A percentile compares a stretch with the other conserved stretches of the same genome.
These are phyloP conservation scores for Oxyura jamaicensis DNA, from an alignment of 2,113 vertebrate genomes.

Conservation along the genomic window DNA sequence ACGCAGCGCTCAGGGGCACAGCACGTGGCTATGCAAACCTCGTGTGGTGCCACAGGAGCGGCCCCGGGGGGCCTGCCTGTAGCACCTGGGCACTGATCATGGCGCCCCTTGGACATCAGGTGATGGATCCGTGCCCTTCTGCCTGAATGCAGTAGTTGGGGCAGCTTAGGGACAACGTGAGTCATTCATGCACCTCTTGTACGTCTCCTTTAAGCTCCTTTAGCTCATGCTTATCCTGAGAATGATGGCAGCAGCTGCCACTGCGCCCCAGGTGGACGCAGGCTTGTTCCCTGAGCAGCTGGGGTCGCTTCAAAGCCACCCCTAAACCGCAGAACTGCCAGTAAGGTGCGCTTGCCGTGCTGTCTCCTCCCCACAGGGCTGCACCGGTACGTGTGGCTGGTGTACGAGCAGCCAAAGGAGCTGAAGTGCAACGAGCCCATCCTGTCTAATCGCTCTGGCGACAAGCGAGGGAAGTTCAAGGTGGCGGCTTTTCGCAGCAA, in stretches of 20 bases:
- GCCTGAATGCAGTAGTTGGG: too few relatives aligned
- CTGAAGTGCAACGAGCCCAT: conserved; percentile 83
- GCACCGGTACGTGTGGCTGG: conserved; percentile 95
- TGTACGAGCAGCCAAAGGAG: conserved; percentile 85
- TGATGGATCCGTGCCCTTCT: neutral
- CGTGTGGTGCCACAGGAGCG: rapidly evolving
- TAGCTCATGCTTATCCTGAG: neutral
- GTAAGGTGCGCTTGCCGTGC: rapidly evolving
- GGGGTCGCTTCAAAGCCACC: neutral
- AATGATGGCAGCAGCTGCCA: neutral
- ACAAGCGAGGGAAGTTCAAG: conserved; percentile 89
- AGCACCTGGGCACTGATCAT: rapidly evolving
- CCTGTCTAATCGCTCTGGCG: conserved; percentile 89
- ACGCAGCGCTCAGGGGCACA: rapidly evolving
- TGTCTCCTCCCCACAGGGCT: conserved; percentile 78
- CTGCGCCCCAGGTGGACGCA: rapidly evolving
- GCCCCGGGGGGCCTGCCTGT: rapidly evolving
- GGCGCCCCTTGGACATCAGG: rapidly evolving
- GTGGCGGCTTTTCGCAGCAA: conserved; percentile 88
- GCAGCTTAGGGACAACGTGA: neutral
- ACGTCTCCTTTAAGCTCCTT: neutral
- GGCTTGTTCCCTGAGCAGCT: rapidly evolving
- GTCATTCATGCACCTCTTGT: rapidly evolving
- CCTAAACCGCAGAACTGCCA: rapidly evolving
- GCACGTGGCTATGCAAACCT: neutral